Conservation (phyloP, 1,140 invertebrate genomes). For the Andricus grossulariae region DNA sequence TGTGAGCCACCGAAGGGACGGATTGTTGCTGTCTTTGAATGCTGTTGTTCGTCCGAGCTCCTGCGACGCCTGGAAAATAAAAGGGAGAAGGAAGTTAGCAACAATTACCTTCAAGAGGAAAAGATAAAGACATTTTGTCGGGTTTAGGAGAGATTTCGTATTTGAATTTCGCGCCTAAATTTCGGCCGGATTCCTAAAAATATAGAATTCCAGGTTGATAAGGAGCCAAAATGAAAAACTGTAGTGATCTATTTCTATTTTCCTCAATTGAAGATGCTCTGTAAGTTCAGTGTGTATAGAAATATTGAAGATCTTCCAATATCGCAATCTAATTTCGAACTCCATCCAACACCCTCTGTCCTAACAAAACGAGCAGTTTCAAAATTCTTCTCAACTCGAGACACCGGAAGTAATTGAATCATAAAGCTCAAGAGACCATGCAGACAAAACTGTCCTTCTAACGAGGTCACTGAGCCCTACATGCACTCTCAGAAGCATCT, state of each 20-base stretch:
- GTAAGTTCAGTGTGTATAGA: no score
- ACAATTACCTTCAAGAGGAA: not conserved
- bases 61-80: slow-evolving; percentile 64
- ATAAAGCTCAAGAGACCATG: slow-evolving; percentile 7
- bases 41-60: slow-evolving; percentile 57
- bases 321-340: no score
- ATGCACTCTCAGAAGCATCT: slow-evolving; percentile 10
- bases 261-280: no score
- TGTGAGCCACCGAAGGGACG: slow-evolving; percentile 70
- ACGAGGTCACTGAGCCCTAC: slow-evolving; percentile 3
- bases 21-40: slow-evolving; percentile 69
- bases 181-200: no score
- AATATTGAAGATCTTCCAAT: no score
- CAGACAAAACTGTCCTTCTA: slow-evolving; percentile 30
- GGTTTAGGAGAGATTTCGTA: no score
- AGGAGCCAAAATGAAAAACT: no score
- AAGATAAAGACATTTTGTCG: not conserved
- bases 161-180: no score
- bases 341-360: no score
- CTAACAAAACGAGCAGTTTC: slow-evolving; percentile 1
- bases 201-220: no score
- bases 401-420: slow-evolving; percentile 32
- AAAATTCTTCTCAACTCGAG: slow-evolving; percentile 16
- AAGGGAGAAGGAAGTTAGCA: not conserved
- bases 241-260: no score